phyloP scores from a whole-genome alignment of 2,797 vertebrate genomes.

The Phrynocephalus guinanensis region DNA sequence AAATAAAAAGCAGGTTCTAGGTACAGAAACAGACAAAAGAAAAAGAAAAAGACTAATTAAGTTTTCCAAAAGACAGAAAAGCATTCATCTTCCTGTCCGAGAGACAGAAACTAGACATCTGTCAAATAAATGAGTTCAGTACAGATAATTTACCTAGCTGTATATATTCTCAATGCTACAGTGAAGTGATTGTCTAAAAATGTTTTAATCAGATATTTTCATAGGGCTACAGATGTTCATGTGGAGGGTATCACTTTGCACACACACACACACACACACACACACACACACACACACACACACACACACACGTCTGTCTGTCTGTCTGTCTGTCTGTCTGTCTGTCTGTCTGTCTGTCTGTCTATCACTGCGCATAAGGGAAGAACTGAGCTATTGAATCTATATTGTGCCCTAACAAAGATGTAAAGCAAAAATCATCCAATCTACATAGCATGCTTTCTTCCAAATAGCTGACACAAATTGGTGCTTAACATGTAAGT shows the following conservation, averaged over 20 bases:
- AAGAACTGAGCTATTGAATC: background rate
- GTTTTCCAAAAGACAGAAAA: background rate
- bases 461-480: no score
- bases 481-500: no score
- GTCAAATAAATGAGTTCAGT: background rate
- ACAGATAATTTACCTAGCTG: no score
- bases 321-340: no score
- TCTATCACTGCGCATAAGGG: no score
- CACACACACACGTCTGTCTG: no score
- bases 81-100: background rate
- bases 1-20: conserved; percentile 87
- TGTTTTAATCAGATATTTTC: background rate
- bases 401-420: no score
- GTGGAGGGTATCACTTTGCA: background rate
- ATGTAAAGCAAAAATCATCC: no score
- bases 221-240: background rate
- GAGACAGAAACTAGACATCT: background rate
- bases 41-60: background rate
- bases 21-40: background rate
- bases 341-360: no score
- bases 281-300: no score
- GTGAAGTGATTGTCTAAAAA: background rate
- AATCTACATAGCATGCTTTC: no score
- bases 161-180: background rate
- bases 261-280: no score